A percentile compares a stretch with the other conserved stretches of the same genome.
Evolutionary conservation across 2,797 vertebrate genomes (phyloP).

Genomic region (Diglossa cyanea): DNA sequence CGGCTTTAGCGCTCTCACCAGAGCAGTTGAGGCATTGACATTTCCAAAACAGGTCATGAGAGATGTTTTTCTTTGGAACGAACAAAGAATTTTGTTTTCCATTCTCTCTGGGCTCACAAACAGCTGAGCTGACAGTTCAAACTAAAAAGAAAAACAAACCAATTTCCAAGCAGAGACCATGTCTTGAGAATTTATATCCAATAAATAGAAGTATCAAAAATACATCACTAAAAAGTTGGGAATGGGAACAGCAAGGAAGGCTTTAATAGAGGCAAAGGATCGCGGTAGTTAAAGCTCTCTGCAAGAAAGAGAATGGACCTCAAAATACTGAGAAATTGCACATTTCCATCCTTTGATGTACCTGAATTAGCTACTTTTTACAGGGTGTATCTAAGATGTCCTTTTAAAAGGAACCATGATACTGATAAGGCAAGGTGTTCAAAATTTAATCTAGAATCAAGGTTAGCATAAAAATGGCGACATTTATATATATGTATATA

Average conservation of each 20-base stretch:
- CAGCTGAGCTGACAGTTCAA: not conserved
- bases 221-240: not conserved
- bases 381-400: not conserved
- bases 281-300: not conserved
- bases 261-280: not conserved
- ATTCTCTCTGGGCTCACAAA: not conserved
- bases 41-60: slow-evolving; percentile 23
- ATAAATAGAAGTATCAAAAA: not conserved
- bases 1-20: not conserved
- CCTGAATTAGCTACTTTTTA: not conserved
- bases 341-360: not conserved
- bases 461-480: not conserved
- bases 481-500: not conserved
- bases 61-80: slow-evolving; percentile 4
- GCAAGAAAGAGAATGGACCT: not conserved
- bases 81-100: slow-evolving; percentile 19
- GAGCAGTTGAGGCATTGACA: not conserved
- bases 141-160: slow-evolving; percentile 19
- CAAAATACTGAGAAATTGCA: not conserved
- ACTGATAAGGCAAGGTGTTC: not conserved
- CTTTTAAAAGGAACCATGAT: not conserved
- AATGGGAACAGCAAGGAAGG: not conserved
- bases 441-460: not conserved
- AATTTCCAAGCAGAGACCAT: not conserved
- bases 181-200: not conserved